These are phyloP conservation scores for Helicoverpa zea DNA, from an alignment of 1,140 invertebrate genomes.

Conservation along the genomic window DNA sequence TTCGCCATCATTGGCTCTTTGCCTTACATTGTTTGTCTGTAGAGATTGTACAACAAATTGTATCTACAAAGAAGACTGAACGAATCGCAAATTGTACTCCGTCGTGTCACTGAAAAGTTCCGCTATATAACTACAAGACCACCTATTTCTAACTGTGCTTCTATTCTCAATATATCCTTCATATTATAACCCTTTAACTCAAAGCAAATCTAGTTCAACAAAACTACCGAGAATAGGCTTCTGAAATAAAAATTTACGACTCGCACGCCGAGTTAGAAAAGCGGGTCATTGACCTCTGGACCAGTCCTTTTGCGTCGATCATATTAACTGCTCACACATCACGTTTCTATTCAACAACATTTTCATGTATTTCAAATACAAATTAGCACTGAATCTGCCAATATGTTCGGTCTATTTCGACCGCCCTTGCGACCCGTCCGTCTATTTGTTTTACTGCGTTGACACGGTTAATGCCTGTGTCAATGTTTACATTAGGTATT, in stretches of 20 bases:
- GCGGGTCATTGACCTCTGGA: conserved; percentile 3
- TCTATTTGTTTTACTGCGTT: conserved; percentile 60
- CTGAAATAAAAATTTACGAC: conserved; percentile 1
- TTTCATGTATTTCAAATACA: conserved; percentile 33
- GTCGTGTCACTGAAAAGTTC: background rate
- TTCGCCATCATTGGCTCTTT: conserved; percentile 54
- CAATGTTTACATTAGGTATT: conserved; percentile 62
- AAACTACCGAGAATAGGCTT: background rate
- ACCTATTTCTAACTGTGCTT: background rate
- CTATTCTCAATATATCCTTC: background rate
- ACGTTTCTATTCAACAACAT: background rate
- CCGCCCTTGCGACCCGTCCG: conserved; percentile 58
- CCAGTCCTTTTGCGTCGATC: conserved; percentile 20
- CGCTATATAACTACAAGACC: conserved; percentile 1
- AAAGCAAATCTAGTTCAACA: background rate
- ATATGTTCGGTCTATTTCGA: conserved; percentile 73
- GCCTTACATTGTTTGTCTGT: conserved; percentile 46
- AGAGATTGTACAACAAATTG: background rate
- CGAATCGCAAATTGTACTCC: background rate
- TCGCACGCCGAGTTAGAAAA: conserved; percentile 9
- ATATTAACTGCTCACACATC: conserved; percentile 14
- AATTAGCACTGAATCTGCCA: conserved; percentile 51
- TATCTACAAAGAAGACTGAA: background rate
- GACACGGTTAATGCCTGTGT: conserved; percentile 57
- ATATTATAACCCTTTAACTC: background rate